Base-by-base conservation (phyloP, 2,888 invertebrate genomes). In the Microctonus hyperodae region DNA sequence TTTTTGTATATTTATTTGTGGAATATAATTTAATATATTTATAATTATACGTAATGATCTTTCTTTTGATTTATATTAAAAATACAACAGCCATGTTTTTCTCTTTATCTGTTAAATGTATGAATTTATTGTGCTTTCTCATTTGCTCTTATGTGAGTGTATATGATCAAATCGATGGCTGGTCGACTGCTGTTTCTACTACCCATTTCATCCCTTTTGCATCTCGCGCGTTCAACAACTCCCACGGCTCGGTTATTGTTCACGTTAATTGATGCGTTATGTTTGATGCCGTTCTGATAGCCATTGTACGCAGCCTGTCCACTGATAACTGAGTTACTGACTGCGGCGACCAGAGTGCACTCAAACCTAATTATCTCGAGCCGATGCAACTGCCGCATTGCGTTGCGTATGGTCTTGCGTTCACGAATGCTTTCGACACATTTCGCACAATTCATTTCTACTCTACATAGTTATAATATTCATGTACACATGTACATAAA, bases 231-330 rank as follows among this genome's bases (percentile, higher is more conserved):
- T 68, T 70, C 65, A 50, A 50, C 66, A 65, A 44, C 72, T 71
- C 74, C 73, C 77, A 72, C 76, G 78, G 80, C 78, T 79, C 76
- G 80, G 79, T 82, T 82, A 83, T 84, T 84, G 84, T 84, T 84
- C 84, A 81, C 81, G 83, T 83, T 84, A 83, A 83, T 84, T 84
- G 84, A 83, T 84, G 83, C 83, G 84, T 84, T 84, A 83, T 84
- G 84, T 84, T 84, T 83, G 83, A 83, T 83, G 83, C 82, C 81
- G 82, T 77, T 79, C 79, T 80, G 83, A 83, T 84, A 83, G 83
- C 83, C 81, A 83, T 83, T 83, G 83, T 83, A 76, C 78, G 79
- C 80, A 77, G 81, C 70, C 81, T 83, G 83, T 83, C 83, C 83
- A 81, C 83, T 84, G 84, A 84, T 84, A 84, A 84, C 83, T 83